Base-by-base conservation (phyloP, 2,797 vertebrate genomes). In the Leuciscus waleckii region DNA sequence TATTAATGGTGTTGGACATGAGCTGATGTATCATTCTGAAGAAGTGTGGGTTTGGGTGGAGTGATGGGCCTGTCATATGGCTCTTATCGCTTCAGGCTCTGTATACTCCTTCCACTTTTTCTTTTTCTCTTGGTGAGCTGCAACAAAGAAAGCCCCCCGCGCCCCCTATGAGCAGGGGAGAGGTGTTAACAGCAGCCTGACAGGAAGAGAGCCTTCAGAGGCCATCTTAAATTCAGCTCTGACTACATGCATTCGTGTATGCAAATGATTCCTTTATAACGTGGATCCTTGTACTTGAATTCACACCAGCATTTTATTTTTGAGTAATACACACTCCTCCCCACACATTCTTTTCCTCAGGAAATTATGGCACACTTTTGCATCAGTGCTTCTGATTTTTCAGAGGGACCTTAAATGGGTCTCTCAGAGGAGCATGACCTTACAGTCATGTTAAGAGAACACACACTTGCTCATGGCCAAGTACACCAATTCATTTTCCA, bases 201-300 rank as follows among this genome's bases (percentile, higher is more conserved):
- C 81, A 87, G 70, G 76, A 88, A 84, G 88, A 87, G 82, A 88
- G 90, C 89, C 89, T 75, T 85, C 29, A 91, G 90, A 91, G 92
- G 91, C 92, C 93, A 95, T 95, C 92, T 93, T 94, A 91, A 82
- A 79, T 65, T 75, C 80, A 32, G 17, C 37, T 92, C 87, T 29
- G 58, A 43, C 23, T 21, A 67, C n/a, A 89, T 32, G 10, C 79
- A 29, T 87, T 49, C 2, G 23, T 29, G 69, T 32, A 58, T 10
- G 32, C 35, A 70, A 80, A 63, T 76, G 9, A 73, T 67, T 68
- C 35, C 29, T 63, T 71, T 61, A 67, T 11, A 37, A 85, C 0
- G 2, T 69, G 0, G 39, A 67, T n/a, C 13, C 19, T 54, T 23
- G 32, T 19, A 67, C 32, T 83, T 63, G 8, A 17, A 32, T 11